Conservation (phyloP, 1,140 invertebrate genomes). For the Heliconius hermathena region DNA sequence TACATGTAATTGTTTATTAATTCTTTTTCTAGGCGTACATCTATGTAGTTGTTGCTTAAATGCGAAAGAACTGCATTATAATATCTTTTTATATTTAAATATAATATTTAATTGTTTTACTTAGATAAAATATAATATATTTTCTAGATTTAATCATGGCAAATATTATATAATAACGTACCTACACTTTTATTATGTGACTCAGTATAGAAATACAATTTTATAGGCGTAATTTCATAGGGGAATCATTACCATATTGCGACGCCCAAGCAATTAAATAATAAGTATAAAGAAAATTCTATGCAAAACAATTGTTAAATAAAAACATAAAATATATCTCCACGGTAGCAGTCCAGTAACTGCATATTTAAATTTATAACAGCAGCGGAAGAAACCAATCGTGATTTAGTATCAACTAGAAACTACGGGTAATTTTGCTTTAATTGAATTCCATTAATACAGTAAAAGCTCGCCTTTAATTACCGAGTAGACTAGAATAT, state of each 20-base stretch:
- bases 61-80: not conserved
- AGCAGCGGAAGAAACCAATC: constrained; percentile 59
- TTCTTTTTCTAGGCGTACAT: not conserved
- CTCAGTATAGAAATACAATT: too few species aligned
- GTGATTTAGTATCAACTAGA: constrained; percentile 64
- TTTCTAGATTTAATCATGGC: too few species aligned
- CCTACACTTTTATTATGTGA: too few species aligned
- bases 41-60: not conserved
- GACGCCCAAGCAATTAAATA: not conserved
- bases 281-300: not conserved
- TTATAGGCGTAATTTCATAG: too few species aligned
- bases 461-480: constrained; percentile 72
- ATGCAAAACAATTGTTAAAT: constrained; percentile 24
- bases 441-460: constrained; percentile 77
- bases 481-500: constrained; percentile 62
- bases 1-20: not conserved
- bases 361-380: constrained; percentile 46
- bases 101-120: too few species aligned
- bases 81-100: too few species aligned
- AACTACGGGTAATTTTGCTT: constrained; percentile 65
- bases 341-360: constrained; percentile 30
- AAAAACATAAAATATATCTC: constrained; percentile 22
- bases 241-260: not conserved
- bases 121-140: too few species aligned
- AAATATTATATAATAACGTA: too few species aligned